Conservation (phyloP, 2,113 vertebrate species). For the Dryoscopus gambensis region DNA sequence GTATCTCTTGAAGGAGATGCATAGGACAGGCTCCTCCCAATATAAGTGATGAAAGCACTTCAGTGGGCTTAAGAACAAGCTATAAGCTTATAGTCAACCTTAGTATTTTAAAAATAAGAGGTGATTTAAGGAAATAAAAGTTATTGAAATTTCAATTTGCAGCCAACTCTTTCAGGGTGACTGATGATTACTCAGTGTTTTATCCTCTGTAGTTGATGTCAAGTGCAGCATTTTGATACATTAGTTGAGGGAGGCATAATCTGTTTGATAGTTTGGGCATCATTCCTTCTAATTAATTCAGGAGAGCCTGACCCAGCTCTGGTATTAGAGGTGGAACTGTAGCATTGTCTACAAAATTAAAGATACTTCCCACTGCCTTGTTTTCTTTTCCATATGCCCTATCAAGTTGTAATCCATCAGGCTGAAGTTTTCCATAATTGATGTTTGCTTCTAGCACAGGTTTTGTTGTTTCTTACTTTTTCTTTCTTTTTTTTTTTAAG, state of each 20-base stretch:
- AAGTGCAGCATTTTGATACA: neutral
- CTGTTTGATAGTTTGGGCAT: neutral
- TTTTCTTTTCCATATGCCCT: neutral
- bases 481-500: neutral
- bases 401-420: neutral
- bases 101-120: neutral
- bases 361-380: neutral
- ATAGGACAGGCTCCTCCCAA: neutral
- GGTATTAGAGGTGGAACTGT: neutral
- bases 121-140: neutral
- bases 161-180: neutral
- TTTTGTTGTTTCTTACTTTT: neutral
- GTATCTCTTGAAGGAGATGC: neutral
- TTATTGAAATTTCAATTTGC: neutral
- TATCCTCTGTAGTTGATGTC: accelerated
- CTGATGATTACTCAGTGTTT: neutral
- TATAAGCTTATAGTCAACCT: neutral
- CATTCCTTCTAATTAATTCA: neutral
- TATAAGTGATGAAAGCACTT: neutral
- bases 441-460: neutral
- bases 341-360: neutral
- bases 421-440: neutral
- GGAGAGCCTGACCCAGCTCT: neutral
- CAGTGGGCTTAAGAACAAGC: neutral
- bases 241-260: neutral